These are phyloP conservation scores for Podargus strigoides DNA, from an alignment of 2,797 vertebrate species.

Conservation along the genomic window DNA sequence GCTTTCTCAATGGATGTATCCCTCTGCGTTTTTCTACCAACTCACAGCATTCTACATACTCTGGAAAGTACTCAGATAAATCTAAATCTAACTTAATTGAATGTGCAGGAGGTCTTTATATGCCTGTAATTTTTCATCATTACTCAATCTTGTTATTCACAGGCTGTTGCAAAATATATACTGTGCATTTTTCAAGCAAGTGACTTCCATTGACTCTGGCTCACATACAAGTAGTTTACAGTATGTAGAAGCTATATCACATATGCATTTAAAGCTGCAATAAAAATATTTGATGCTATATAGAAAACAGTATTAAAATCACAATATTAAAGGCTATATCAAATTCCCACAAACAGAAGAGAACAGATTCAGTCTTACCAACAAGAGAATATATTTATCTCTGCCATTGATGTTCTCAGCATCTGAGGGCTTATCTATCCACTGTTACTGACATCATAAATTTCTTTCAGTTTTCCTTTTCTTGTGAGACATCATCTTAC, in stretches of 20 bases:
- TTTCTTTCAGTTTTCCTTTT: neutral
- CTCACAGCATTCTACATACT: neutral
- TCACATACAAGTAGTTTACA: neutral
- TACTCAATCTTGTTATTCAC: neutral
- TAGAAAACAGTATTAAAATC: neutral
- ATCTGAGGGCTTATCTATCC: neutral
- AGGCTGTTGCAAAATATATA: neutral
- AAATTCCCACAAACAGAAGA: neutral
- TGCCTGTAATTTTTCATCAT: neutral
- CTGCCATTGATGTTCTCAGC: neutral
- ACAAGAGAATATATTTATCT: neutral
- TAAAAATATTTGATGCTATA: neutral
- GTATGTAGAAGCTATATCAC: neutral
- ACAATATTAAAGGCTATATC: neutral
- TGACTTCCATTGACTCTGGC: neutral
- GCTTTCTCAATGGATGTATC: neutral
- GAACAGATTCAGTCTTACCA: neutral
- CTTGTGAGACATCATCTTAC: neutral
- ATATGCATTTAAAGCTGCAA: neutral
- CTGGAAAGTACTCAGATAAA: neutral
- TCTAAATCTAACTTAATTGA: neutral
- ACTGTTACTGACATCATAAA: neutral
- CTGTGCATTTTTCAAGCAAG: neutral
- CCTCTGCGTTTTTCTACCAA: neutral
- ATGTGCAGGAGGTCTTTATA: neutral